Percentiles rank a stretch among this genome's conserved stretches.
Evolutionary conservation across 2,797 vertebrate species (phyloP).

Genomic region (Tauraco hartlaubi): DNA sequence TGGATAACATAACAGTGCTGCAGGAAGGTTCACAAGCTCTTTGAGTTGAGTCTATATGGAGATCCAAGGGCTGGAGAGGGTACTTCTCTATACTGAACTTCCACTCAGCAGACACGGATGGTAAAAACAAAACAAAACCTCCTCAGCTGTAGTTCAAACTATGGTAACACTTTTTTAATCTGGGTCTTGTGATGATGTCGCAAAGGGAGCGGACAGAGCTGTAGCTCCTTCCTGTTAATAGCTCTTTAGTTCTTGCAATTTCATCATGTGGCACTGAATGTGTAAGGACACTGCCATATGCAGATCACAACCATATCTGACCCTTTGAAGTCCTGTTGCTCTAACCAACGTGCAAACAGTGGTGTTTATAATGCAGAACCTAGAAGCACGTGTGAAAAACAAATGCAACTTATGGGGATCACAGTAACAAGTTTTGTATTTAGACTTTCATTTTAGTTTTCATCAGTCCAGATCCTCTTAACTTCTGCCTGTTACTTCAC

Average conservation of each 20-base stretch:
- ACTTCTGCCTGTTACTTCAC: background rate
- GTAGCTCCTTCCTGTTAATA: background rate
- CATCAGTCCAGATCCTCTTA: background rate
- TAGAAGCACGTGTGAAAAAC: background rate
- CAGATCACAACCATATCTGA: background rate
- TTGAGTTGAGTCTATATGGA: background rate
- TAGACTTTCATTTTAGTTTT: background rate
- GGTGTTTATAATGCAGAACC: background rate
- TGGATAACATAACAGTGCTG: background rate
- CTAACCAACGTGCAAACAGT: background rate
- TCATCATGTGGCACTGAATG: background rate
- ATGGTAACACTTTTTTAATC: background rate
- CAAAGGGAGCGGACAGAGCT: background rate
- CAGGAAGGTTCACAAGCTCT: background rate
- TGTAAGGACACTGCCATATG: fast-evolving
- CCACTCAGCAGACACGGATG: background rate
- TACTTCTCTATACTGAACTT: background rate
- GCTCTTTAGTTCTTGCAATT: background rate
- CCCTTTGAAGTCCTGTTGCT: background rate
- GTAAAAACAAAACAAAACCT: background rate
- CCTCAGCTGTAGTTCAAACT: background rate
- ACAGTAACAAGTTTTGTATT: background rate
- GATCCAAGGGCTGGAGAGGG: background rate
- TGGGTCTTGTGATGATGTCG: background rate
- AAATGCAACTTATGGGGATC: background rate